Base-by-base conservation (phyloP, 1,140 invertebrate species). In the Papilio xuthus region DNA sequence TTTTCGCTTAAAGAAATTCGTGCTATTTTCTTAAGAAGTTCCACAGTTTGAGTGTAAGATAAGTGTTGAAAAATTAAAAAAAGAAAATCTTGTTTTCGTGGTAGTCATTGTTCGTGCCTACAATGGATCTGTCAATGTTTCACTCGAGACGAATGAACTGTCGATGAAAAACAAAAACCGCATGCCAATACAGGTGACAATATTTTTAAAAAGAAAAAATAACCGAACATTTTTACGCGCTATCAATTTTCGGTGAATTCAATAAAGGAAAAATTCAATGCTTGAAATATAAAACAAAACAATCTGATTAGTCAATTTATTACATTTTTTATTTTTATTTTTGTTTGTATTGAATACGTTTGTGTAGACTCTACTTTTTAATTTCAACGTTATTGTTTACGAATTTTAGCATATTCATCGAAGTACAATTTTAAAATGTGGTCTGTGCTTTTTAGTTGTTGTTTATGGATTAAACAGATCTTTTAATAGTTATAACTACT, bases 71-170 rank as follows among this genome's bases (percentile, higher is more conserved):
- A 72, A 47, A 47, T 50, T 42, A n/a, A 20, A 67, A 73, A 74
- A 74, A 56, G 53, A 74, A 74, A 56, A 74, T 74, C 47, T 32
- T 28, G 13, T 75, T 67, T 81, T 78, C 70, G 80, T 83, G 79
- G 74, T 82, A 10, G 81, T 78, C 81, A 90, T 93, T 93, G 90
- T 93, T 89, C 85, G 69, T 82, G 81, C 78, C 84, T 79, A 93
- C 89, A 93, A 93, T 90, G 81, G 89, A 86, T 82, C 86, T 91
- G 90, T 90, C 90, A 90, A 90, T 91, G 88, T 90, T 90, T 89
- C 84, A 88, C 81, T 88, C 82, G 81, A 88, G 88, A 90, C 89
- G 88, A 92, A 91, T 91, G 87, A 90, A 88, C 87, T 89, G 86
- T 86, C 89, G 84, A 90, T 85, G 87, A 88, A 84, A 86, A 88